Percentiles rank a stretch among this genome's conserved stretches.
phyloP scores from a whole-genome alignment of 2,797 vertebrate species.

The Stomatorhinus walkeri region DNA sequence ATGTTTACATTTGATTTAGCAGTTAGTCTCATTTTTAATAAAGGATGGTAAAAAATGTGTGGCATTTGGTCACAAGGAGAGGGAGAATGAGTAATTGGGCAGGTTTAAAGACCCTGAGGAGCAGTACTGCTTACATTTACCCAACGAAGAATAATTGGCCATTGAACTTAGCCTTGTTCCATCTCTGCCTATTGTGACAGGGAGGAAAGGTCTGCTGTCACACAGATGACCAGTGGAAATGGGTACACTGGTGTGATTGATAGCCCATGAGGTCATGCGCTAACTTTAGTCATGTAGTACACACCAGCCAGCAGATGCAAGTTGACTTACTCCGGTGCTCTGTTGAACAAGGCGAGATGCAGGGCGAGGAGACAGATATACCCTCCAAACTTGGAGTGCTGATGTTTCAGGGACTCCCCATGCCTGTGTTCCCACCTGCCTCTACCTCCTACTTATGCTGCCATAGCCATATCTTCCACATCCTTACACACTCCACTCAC shows the following conservation, averaged over 20 bases:
- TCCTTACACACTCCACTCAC: too few relatives aligned
- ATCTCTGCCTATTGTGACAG: neutral
- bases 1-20: neutral
- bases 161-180: neutral
- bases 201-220: neutral
- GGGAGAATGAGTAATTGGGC: neutral
- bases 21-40: neutral
- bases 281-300: neutral
- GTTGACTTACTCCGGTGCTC: neutral
- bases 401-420: neutral
- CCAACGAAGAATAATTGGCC: neutral
- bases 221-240: neutral
- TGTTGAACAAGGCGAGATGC: neutral
- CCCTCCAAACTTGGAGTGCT: neutral
- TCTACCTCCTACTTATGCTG: neutral
- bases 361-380: neutral
- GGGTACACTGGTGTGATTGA: neutral
- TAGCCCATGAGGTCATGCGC: neutral
- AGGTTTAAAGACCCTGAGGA: neutral
- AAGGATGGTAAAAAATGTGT: neutral
- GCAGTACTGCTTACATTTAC: neutral
- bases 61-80: neutral
- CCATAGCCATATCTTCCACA: too few relatives aligned
- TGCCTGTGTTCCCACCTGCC: neutral
- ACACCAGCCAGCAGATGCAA: neutral